These are phyloP conservation scores for Orycteropus afer DNA, from an alignment of 2,113 vertebrate genomes.

Conservation along the genomic window DNA sequence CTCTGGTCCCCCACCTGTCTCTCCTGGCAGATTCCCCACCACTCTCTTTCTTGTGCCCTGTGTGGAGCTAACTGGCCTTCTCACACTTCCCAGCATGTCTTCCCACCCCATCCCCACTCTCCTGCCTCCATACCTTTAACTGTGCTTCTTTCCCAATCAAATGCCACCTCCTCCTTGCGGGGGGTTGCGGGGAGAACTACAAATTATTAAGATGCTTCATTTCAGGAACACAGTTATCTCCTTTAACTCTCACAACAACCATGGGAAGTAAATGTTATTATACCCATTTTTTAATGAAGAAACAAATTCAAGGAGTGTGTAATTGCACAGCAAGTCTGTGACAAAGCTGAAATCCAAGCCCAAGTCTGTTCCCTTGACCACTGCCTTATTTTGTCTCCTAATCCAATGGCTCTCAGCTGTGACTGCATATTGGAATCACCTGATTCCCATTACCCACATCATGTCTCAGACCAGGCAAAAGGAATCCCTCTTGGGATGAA, in stretches of 20 bases:
- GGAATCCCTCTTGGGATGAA: background rate
- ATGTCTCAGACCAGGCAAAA: background rate
- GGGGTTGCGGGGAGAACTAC: no score
- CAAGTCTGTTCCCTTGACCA: background rate
- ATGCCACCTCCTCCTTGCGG: background rate
- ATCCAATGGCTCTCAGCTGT: background rate
- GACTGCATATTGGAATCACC: background rate
- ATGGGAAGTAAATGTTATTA: no score
- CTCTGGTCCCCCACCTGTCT: background rate
- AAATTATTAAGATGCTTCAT: background rate
- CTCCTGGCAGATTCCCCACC: background rate
- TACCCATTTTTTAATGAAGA: no score
- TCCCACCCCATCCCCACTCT: background rate
- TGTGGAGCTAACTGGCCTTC: background rate
- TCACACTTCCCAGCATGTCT: background rate
- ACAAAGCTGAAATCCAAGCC: background rate
- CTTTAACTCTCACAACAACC: no score
- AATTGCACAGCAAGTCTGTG: no score
- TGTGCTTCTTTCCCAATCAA: background rate
- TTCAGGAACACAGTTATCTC: background rate
- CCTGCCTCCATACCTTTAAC: background rate
- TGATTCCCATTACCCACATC: background rate
- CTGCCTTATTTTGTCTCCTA: background rate
- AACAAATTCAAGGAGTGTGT: no score
- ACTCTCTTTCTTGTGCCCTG: background rate